Conservation (phyloP, 2,797 vertebrate species). For the Cynopterus sphinx region DNA sequence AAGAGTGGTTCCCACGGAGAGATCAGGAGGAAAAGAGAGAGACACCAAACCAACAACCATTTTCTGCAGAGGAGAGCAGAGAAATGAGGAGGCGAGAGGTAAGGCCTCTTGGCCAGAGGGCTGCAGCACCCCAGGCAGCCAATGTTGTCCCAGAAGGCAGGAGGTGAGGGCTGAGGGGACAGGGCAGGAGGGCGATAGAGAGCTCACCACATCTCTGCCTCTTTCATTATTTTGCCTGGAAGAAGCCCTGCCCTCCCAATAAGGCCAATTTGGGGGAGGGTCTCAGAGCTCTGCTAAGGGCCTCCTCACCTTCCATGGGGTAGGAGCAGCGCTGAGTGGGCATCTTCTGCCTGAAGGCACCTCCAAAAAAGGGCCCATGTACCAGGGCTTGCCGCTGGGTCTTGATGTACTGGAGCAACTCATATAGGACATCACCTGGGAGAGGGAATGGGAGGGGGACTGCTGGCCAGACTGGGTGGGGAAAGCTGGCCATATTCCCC, state of each 20-base stretch:
- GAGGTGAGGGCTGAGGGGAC: not conserved
- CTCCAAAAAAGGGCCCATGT: constrained; percentile 74
- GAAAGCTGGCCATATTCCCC: not conserved
- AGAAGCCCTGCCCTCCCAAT: not conserved
- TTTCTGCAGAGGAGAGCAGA: not conserved
- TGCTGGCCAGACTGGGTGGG: not conserved
- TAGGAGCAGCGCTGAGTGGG: not conserved
- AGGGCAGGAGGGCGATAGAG: not conserved
- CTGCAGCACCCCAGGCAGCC: not conserved
- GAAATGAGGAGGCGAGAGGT: not conserved
- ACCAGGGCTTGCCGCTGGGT: constrained; percentile 88
- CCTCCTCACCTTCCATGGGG: constrained; percentile 75
- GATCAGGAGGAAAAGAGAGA: not conserved
- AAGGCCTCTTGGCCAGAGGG: too few relatives aligned
- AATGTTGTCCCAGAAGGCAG: not conserved
- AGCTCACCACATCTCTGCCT: not conserved
- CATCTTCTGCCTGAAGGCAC: constrained; percentile 62
- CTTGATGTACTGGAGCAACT: constrained; percentile 93
- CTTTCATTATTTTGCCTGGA: not conserved
- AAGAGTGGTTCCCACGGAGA: not conserved
- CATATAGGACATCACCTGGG: constrained; percentile 94
- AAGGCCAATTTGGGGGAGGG: not conserved
- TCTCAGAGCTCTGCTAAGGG: not conserved
- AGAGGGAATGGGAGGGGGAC: not conserved
- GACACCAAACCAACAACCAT: not conserved